Percentiles rank a stretch among this genome's conserved stretches.
phyloP scores from a whole-genome alignment of 2,797 vertebrate genomes.

The Knipowitschia caucasica region DNA sequence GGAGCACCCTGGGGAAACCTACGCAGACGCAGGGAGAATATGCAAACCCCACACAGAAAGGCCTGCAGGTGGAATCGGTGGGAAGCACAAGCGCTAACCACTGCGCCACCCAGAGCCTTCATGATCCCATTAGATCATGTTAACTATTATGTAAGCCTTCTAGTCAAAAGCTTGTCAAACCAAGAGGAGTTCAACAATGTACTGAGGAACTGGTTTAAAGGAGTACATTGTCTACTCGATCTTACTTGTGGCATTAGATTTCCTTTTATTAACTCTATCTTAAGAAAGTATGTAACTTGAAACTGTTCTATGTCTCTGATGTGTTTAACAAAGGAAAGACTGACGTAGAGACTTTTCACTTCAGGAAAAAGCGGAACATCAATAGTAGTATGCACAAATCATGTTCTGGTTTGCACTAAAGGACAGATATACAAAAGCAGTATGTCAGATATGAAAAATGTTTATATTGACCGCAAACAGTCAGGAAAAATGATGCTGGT shows the following conservation, averaged over 20 bases:
- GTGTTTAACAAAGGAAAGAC: constrained; percentile 20
- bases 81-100: too few relatives aligned
- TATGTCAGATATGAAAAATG: too few relatives aligned
- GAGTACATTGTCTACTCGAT: not conserved
- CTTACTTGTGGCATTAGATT: constrained; percentile 14
- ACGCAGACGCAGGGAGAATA: too few relatives aligned
- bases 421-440: too few relatives aligned
- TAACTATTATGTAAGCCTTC: constrained; percentile 30
- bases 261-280: constrained; percentile 27
- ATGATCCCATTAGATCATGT: constrained; percentile 38
- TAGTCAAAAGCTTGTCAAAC: constrained; percentile 4
- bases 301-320: constrained; percentile 26
- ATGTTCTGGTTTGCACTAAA: not conserved
- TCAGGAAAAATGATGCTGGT: too few relatives aligned
- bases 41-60: too few relatives aligned
- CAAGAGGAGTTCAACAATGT: not conserved
- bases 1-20: too few relatives aligned
- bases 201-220: not conserved
- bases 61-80: too few relatives aligned
- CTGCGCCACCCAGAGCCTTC: constrained; percentile 25
- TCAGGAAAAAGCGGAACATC: too few relatives aligned
- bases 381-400: not conserved
- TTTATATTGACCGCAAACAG: too few relatives aligned
- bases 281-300: constrained; percentile 32
- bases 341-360: not conserved